Evolutionary conservation across 1,140 invertebrate species (phyloP).

Genomic region (Periplaneta americana): DNA sequence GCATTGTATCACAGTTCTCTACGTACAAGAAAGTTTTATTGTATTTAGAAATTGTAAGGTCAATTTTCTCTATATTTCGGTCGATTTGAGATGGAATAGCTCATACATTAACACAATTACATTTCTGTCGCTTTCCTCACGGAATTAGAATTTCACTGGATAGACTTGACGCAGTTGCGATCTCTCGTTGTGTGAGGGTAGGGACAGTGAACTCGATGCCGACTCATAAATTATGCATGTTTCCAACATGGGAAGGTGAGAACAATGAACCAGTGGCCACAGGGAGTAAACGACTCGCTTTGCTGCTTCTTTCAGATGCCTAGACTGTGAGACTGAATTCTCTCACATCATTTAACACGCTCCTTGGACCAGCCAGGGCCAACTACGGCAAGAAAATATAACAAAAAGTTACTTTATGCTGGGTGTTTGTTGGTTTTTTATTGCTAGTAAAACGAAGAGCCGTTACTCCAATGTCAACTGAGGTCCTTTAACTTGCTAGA

Average conservation of each 20-base stretch:
- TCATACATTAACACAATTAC: no score
- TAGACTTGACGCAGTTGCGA: no score
- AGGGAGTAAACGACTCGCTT: neutral
- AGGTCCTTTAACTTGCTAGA: neutral
- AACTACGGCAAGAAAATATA: neutral
- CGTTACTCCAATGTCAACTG: neutral
- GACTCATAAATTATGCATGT: neutral
- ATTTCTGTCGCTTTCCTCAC: no score
- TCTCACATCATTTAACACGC: neutral
- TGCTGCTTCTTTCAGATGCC: neutral
- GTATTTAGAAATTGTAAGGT: no score
- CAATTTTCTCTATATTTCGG: no score
- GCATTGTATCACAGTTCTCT: no score
- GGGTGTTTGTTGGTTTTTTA: no score
- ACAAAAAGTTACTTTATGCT: neutral
- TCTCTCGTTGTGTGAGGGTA: neutral
- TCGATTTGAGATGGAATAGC: no score
- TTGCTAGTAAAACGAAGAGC: neutral
- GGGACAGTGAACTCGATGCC: neutral
- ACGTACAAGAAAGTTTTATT: no score
- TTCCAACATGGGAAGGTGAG: no score
- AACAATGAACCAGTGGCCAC: neutral
- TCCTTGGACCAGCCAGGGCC: no score
- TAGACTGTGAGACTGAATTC: neutral
- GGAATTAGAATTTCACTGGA: no score